Conservation (phyloP, 2,113 vertebrate species). For the Myrmophylax atrothorax region DNA sequence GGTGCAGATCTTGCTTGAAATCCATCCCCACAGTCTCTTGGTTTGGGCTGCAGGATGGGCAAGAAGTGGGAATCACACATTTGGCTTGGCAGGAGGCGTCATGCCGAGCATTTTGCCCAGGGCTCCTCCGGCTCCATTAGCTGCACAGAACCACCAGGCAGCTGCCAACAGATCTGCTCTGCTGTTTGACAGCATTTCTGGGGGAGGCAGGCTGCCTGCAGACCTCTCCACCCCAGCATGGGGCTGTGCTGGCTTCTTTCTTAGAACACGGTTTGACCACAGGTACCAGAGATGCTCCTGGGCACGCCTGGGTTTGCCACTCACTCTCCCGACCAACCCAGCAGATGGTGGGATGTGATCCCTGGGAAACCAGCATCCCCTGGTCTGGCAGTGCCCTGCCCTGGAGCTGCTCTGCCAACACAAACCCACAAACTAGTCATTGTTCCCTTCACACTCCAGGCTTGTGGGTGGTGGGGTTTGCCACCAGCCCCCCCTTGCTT, state of each 20-base stretch:
- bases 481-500: background rate
- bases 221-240: background rate
- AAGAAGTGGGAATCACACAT: background rate
- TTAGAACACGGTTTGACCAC: rapidly evolving
- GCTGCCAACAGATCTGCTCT: background rate
- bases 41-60: background rate
- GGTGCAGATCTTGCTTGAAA: background rate
- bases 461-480: rapidly evolving
- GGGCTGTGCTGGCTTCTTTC: background rate
- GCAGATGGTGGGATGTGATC: background rate
- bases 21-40: rapidly evolving
- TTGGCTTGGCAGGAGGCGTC: background rate
- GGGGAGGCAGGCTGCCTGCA: background rate
- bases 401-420: background rate
- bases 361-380: background rate
- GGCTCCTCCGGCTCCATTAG: background rate
- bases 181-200: background rate
- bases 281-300: background rate
- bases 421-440: background rate
- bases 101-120: background rate
- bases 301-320: rapidly evolving
- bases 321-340: background rate
- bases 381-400: rapidly evolving
- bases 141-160: background rate
- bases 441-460: background rate